These are phyloP conservation scores for Anthophora plumipes DNA, from an alignment of 2,888 invertebrate genomes.

Conservation along the genomic window DNA sequence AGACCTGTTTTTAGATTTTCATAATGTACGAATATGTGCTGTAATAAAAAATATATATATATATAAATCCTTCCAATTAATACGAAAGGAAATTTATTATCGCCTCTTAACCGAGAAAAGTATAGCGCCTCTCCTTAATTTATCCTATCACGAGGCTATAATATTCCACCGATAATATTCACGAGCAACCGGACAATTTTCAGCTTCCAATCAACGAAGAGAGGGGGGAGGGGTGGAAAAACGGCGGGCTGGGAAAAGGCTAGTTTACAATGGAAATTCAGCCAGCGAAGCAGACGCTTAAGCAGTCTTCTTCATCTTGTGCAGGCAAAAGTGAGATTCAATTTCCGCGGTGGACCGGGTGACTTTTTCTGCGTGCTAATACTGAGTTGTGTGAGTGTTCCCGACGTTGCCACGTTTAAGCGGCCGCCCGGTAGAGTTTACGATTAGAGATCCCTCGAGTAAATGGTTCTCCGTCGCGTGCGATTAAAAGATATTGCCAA, in stretches of 20 bases:
- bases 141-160: too few relatives aligned
- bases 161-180: slow-evolving; percentile 73
- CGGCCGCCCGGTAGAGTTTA: slow-evolving; percentile 13
- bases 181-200: slow-evolving; percentile 53
- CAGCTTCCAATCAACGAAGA: slow-evolving; percentile 16
- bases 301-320: slow-evolving; percentile 63
- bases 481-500: slow-evolving; percentile 32
- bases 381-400: slow-evolving; percentile 29
- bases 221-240: slow-evolving; percentile 6
- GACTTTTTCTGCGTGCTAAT: slow-evolving; percentile 48
- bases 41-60: too few relatives aligned
- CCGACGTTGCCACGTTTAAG: slow-evolving; percentile 22
- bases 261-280: slow-evolving; percentile 71
- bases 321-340: slow-evolving; percentile 63
- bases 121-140: too few relatives aligned
- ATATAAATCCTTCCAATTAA: too few relatives aligned
- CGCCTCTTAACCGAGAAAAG: too few relatives aligned
- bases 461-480: slow-evolving; percentile 10
- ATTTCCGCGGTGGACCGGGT: slow-evolving; percentile 49
- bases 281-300: slow-evolving; percentile 64
- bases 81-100: too few relatives aligned
- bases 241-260: slow-evolving; percentile 34
- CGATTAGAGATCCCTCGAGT: slow-evolving; percentile 6
- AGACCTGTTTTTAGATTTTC: too few relatives aligned
- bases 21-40: too few relatives aligned